These are phyloP conservation scores for Xiphorhynchus elegans DNA, from an alignment of 2,113 vertebrate species.

Conservation along the genomic window DNA sequence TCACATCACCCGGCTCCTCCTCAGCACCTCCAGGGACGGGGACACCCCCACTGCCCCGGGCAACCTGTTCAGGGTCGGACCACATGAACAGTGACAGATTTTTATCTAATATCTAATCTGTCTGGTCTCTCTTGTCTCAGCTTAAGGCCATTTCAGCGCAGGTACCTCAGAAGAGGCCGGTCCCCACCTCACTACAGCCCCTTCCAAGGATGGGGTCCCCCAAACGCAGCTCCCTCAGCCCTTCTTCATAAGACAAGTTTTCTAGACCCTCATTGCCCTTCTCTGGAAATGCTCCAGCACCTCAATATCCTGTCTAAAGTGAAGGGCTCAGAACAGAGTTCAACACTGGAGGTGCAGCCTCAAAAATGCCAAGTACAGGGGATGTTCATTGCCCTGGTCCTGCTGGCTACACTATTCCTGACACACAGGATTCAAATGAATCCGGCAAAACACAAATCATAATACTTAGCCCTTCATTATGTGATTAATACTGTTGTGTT, in stretches of 20 bases:
- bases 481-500: not conserved
- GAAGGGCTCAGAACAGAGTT: not conserved
- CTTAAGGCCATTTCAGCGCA: not conserved
- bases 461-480: not conserved
- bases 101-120: accelerated
- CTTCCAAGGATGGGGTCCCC: not conserved
- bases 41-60: not conserved
- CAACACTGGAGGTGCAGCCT: not conserved
- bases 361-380: accelerated
- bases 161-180: no score
- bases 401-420: not conserved
- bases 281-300: not conserved
- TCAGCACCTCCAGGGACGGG: not conserved
- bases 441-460: not conserved
- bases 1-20: not conserved
- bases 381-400: not conserved
- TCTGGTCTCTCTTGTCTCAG: not conserved
- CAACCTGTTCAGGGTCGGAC: not conserved
- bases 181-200: no score
- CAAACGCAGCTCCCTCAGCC: not conserved
- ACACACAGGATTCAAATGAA: not conserved
- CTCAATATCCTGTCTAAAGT: not conserved
- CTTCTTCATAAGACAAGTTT: not conserved
- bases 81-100: not conserved
- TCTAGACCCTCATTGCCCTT: not conserved